phyloP scores from a whole-genome alignment of 2,888 invertebrate species.

The Heliconius ethilla region DNA sequence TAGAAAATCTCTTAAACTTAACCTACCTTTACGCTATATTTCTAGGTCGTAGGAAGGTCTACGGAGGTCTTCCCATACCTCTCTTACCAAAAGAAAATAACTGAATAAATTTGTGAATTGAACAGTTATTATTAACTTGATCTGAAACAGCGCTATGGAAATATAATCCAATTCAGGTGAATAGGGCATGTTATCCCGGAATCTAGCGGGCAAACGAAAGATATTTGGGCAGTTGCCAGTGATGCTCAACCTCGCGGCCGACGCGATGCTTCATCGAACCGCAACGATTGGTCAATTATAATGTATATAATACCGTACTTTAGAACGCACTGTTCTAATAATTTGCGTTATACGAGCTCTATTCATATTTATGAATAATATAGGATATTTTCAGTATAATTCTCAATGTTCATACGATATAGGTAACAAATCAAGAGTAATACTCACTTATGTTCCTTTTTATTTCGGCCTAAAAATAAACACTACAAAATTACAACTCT shows the following conservation, averaged over 20 bases:
- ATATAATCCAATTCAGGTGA: constrained; percentile 75
- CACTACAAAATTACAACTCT: neutral
- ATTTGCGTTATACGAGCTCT: constrained; percentile 27
- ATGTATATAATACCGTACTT: constrained; percentile 60
- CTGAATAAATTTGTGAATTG: neutral
- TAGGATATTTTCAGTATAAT: too few species aligned
- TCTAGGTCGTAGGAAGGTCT: too few species aligned
- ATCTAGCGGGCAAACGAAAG: constrained; percentile 71
- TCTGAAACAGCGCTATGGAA: constrained; percentile 49
- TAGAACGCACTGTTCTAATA: constrained; percentile 53
- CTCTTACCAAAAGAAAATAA: neutral
- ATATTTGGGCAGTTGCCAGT: constrained; percentile 74
- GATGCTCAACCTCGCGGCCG: constrained; percentile 63
- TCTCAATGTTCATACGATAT: too few species aligned
- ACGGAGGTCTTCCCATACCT: too few species aligned
- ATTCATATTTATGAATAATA: constrained; percentile 14
- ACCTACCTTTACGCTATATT: too few species aligned
- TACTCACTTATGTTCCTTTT: neutral
- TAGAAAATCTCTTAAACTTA: too few species aligned
- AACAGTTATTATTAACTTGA: constrained; percentile 24
- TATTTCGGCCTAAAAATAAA: neutral
- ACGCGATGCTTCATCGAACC: constrained; percentile 56
- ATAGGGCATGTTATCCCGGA: constrained; percentile 74
- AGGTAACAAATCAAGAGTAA: neutral
- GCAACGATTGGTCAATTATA: constrained; percentile 60